Evolutionary conservation across 2,113 vertebrate species (phyloP), one percentile per base, ranked within the genome.

Genomic region (Coracopsis vasa): DNA sequence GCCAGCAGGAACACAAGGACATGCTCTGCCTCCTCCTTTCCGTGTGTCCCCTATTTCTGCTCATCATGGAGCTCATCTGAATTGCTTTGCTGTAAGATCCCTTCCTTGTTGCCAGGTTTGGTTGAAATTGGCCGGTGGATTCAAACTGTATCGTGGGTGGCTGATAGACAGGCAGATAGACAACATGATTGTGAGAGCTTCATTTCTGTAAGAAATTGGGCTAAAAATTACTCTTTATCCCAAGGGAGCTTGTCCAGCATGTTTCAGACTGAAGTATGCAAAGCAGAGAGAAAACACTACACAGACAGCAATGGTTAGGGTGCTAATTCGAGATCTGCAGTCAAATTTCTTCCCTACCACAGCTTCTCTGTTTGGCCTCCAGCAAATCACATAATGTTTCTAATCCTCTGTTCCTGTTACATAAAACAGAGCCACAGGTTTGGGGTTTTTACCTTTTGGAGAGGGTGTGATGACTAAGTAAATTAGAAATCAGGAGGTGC

Each of bases 81-180:
- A 64, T n/a, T 39, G 60, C 60, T 94, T 67, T 74, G 65, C 61
- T 67, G 27, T 42, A 64, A 92, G 94, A 92, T 74, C 42, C 44
- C 33, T 56, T 84, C 65, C 58, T 89, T 27, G 50, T 73, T 94
- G 50, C 65, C 1, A 17, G 50, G 29, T 54, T 87, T 2, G 24
- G 73, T 91, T 87, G 80, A 88, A 94, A 78, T 75, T 39, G 95
- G 89, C 69, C 89, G 1, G 86, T 87, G 80, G 80, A 75, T 89
- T 87, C 91, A 95, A 89, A 84, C 65, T 4, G 0, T 44, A 42
- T 6, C 0, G 65, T 95, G 83, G 91, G 94, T 0, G 24, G 83
- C 86, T 97, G 95, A 95, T 78, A 91, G 92, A 91, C 94, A 95
- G 80, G 84, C 86, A 94, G 89, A 95, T 67, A 95, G 91, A 95